A percentile compares a stretch with the other conserved stretches of the same genome.
Conservation (phyloP, 2,888 invertebrate genomes). For the Caenorhabditis sp. region DNA sequence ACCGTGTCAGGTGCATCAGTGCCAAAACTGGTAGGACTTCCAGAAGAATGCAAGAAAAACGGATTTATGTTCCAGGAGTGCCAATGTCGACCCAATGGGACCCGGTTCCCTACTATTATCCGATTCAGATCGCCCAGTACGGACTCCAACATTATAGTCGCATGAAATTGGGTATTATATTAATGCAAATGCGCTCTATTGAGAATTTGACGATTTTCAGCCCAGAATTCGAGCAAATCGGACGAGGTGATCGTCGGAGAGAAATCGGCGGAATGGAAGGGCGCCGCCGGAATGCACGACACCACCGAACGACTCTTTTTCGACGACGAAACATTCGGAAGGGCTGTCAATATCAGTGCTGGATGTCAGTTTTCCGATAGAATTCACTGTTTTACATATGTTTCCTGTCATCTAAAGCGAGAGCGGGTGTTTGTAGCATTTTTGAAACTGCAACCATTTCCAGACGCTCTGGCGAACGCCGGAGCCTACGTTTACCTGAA, state of each 20-base stretch:
- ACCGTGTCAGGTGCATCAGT: constrained; percentile 95
- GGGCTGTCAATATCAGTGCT: constrained; percentile 62
- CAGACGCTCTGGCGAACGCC: constrained; percentile 60
- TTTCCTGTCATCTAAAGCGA: too few relatives aligned
- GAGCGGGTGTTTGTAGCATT: too few relatives aligned
- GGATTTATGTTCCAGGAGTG: constrained; percentile 83
- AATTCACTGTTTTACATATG: too few relatives aligned
- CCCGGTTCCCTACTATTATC: constrained; percentile 94
- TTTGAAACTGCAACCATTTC: background rate
- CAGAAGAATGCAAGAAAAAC: too few relatives aligned
- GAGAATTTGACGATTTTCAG: too few relatives aligned
- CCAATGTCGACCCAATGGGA: constrained; percentile 98
- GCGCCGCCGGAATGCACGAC: constrained; percentile 60
- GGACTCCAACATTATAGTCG: constrained; percentile 97
- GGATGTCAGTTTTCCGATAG: constrained; percentile 45
- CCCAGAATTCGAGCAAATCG: too few relatives aligned
- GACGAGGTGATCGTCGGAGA: constrained; percentile 38
- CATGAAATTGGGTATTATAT: too few relatives aligned
- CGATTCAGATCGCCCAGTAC: constrained; percentile 98
- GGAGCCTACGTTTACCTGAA: constrained; percentile 66
- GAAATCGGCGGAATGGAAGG: constrained; percentile 63
- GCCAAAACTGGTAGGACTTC: constrained; percentile 86
- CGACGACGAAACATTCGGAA: constrained; percentile 49
- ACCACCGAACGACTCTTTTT: constrained; percentile 64
- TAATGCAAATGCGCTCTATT: background rate